These are phyloP conservation scores for Drusus annulatus DNA, from an alignment of 1,140 invertebrate species.

Conservation along the genomic window DNA sequence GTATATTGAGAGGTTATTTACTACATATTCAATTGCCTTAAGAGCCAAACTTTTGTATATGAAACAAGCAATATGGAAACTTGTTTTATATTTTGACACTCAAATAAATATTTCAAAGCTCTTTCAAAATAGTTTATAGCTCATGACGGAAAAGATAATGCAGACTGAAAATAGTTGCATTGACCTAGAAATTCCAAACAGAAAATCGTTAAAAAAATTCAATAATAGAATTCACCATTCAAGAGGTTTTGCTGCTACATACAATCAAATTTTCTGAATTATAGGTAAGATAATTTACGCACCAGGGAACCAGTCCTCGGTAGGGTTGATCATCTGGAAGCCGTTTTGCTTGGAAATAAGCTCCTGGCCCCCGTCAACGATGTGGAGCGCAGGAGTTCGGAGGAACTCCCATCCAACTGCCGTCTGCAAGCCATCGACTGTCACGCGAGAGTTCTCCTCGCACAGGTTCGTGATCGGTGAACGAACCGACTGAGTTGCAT, in stretches of 20 bases:
- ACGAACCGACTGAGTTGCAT: conserved; percentile 85
- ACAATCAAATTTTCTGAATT: background rate
- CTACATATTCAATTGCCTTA: no score
- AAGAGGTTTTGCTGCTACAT: no score
- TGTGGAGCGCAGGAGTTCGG: conserved; percentile 76
- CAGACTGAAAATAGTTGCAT: background rate
- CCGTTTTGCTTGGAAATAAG: conserved; percentile 81
- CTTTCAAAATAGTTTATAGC: no score
- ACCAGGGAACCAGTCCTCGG: conserved; percentile 90
- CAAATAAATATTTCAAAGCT: no score
- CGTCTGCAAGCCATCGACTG: conserved; percentile 78
- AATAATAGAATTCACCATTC: no score
- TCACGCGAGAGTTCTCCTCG: conserved; percentile 80
- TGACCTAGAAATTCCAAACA: no score
- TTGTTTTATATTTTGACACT: no score
- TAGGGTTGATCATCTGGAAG: conserved; percentile 89
- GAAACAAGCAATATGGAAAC: no score
- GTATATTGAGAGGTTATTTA: no score
- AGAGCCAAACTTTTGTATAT: no score
- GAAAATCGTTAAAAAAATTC: no score
- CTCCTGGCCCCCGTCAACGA: conserved; percentile 79
- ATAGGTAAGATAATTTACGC: conserved; percentile 52
- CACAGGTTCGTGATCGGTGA: conserved; percentile 86
- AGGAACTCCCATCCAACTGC: conserved; percentile 88
- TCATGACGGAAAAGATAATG: background rate